phyloP scores from a whole-genome alignment of 1,140 invertebrate genomes.

The Pantala flavescens region DNA sequence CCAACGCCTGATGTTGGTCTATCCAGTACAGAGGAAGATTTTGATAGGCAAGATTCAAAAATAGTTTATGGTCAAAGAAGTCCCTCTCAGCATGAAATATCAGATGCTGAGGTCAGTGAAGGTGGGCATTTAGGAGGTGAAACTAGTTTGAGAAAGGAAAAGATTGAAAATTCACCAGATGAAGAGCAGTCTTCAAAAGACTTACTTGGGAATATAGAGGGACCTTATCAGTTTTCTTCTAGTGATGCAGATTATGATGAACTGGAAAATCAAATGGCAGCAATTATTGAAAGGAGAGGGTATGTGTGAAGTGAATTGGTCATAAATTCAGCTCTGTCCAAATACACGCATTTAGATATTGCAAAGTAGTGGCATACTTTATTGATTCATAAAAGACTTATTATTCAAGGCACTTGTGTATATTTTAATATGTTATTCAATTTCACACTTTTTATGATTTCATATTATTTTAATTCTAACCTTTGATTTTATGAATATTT shows the following conservation, averaged over 20 bases:
- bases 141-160: neutral
- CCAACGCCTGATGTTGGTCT: neutral
- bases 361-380: too few species aligned
- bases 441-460: too few species aligned
- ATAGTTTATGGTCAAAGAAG: too few species aligned
- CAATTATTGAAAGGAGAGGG: neutral
- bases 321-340: too few species aligned
- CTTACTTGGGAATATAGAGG: neutral
- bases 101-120: neutral
- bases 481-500: too few species aligned
- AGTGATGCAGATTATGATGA: constrained; percentile 5
- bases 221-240: neutral
- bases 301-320: neutral
- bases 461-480: too few species aligned
- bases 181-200: neutral
- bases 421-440: too few species aligned
- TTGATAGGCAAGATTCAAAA: too few species aligned
- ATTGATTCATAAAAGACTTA: too few species aligned
- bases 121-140: neutral
- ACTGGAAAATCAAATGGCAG: neutral
- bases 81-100: neutral
- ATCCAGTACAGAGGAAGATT: neutral
- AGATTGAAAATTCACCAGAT: neutral
- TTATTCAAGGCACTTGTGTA: too few species aligned
- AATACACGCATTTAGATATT: too few species aligned